These are phyloP conservation scores for Balanococcus diminutus DNA, from an alignment of 2,888 invertebrate species.

Conservation along the genomic window DNA sequence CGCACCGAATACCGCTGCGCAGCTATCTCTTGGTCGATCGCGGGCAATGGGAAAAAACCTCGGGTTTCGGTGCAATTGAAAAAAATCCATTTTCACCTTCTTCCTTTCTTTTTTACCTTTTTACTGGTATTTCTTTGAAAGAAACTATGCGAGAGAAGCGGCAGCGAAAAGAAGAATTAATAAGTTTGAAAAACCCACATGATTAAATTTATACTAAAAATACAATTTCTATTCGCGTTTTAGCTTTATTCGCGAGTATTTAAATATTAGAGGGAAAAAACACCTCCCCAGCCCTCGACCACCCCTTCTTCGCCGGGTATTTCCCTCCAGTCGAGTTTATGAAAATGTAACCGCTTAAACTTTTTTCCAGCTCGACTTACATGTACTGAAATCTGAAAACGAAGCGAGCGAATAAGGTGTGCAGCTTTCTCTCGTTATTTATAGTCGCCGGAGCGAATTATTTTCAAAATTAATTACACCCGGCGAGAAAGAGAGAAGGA, in stretches of 20 bases:
- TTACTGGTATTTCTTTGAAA: neutral
- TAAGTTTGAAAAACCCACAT: neutral
- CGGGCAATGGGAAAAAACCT: neutral
- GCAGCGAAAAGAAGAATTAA: neutral
- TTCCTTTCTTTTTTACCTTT: neutral
- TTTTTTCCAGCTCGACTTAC: neutral
- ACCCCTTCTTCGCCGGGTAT: neutral
- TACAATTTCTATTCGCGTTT: neutral
- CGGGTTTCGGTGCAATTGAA: neutral
- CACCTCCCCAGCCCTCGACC: no score
- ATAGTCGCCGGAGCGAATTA: constrained; percentile 5
- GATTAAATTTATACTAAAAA: neutral
- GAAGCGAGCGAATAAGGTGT: neutral
- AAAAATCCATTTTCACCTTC: neutral
- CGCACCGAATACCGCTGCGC: neutral
- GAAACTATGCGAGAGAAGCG: no score
- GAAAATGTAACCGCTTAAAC: neutral
- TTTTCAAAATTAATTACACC: neutral
- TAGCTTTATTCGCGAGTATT: no score
- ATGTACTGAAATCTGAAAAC: neutral
- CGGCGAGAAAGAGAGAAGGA: neutral
- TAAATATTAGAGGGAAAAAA: no score
- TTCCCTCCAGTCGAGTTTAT: neutral
- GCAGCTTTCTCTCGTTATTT: neutral
- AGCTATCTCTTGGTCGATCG: neutral